Evolutionary conservation across 2,113 vertebrate species (phyloP).

Genomic region (rat (Rattus norvegicus)): GRCr8 NC_086031.1:836501-837000

Average conservation of each 20-base stretch:
- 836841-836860: not conserved
- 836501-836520: too few relatives aligned
- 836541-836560: not conserved
- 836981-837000: constrained; percentile 5
- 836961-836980: constrained; percentile 45
- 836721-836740: too few relatives aligned
- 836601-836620: fast-evolving
- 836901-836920: too few relatives aligned
- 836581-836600: not conserved
- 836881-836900: not conserved
- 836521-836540: too few relatives aligned
- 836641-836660: not conserved
- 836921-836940: not conserved
- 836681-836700: fast-evolving
- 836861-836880: not conserved
- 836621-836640: too few relatives aligned
- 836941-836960: constrained; percentile 16
- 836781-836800: fast-evolving
- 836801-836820: fast-evolving
- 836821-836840: not conserved
- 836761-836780: not conserved
- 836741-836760: fast-evolving
- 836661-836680: fast-evolving
- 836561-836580: not conserved
- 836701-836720: fast-evolving